phyloP scores from a whole-genome alignment of 2,113 vertebrate species.

The Pseudopodoces humilis region DNA sequence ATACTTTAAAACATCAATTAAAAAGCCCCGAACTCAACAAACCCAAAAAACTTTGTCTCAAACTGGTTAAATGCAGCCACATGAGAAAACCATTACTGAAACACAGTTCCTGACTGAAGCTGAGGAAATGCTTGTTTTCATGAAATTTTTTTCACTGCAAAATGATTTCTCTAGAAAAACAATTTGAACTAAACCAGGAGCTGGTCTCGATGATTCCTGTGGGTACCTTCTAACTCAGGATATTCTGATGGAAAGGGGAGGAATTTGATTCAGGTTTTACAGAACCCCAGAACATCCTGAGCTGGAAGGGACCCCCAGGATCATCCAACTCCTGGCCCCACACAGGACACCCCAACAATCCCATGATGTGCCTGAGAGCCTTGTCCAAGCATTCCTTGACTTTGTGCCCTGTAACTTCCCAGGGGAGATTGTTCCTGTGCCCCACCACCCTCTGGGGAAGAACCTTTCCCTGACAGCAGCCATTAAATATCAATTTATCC shows the following conservation, averaged over 20 bases:
- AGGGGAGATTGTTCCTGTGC: too few species aligned
- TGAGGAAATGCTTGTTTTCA: not conserved
- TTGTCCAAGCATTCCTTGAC: not conserved
- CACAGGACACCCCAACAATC: not conserved
- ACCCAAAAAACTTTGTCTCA: not conserved
- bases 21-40: not conserved
- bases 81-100: not conserved
- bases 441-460: not conserved
- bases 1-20: not conserved
- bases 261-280: not conserved
- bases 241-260: not conserved
- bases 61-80: not conserved
- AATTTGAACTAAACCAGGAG: not conserved
- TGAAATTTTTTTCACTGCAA: not conserved
- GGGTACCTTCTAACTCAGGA: not conserved
- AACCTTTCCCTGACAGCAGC: not conserved
- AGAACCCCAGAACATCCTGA: not conserved
- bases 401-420: not conserved
- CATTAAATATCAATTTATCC: not conserved
- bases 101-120: not conserved
- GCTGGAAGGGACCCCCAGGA: not conserved
- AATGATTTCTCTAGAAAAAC: not conserved
- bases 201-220: accelerated
- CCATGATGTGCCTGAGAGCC: not conserved
- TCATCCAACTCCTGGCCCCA: not conserved